phyloP scores from a whole-genome alignment of 2,888 invertebrate species.

The Lutraria lutraria region DNA sequence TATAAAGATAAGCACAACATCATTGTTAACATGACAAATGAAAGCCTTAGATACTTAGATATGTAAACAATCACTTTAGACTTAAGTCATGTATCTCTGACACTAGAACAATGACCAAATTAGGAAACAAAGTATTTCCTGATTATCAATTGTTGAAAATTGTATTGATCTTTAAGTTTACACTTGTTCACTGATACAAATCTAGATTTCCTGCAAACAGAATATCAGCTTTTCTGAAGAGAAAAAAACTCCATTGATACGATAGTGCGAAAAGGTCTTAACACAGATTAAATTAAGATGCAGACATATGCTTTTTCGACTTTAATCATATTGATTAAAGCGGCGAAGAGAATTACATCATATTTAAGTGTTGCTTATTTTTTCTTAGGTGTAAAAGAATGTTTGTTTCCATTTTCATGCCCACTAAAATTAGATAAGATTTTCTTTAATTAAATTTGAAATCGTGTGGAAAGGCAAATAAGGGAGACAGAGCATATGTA shows the following conservation, averaged over 20 bases:
- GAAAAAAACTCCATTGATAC: background rate
- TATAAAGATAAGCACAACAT: background rate
- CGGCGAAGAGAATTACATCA: background rate
- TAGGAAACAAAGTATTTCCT: constrained; percentile 9
- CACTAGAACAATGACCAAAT: background rate
- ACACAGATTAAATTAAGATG: background rate
- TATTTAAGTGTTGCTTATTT: no score
- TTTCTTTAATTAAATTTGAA: no score
- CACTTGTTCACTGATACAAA: constrained; percentile 10
- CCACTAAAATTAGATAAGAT: no score
- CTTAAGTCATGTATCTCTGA: background rate
- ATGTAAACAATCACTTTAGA: background rate
- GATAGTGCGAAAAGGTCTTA: background rate
- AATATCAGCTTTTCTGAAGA: background rate
- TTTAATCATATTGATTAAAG: background rate
- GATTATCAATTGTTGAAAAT: constrained; percentile 11
- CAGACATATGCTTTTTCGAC: background rate
- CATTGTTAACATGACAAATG: background rate
- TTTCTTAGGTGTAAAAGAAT: no score
- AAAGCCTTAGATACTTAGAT: background rate
- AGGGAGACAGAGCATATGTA: no score
- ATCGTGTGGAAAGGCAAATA: no score
- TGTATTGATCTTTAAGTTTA: background rate
- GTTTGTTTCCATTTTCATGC: no score
- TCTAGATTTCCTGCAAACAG: background rate